These are phyloP conservation scores for Rhagoletis zephyria DNA, from an alignment of 1,140 invertebrate species.

Conservation along the genomic window DNA sequence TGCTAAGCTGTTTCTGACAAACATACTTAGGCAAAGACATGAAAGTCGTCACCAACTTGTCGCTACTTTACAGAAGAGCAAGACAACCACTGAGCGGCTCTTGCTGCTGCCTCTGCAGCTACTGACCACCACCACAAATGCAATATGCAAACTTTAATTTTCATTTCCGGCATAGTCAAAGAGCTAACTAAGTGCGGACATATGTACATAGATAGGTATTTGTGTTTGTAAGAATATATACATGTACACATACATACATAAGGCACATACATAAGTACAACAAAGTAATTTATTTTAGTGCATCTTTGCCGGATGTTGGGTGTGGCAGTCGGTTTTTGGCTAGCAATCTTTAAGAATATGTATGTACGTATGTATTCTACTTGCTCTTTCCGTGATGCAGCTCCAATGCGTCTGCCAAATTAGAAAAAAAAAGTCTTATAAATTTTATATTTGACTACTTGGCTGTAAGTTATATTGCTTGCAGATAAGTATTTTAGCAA, in stretches of 20 bases:
- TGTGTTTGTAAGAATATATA: no score
- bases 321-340: neutral
- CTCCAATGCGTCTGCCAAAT: no score
- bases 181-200: no score
- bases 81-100: neutral
- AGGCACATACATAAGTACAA: neutral
- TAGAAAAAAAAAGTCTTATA: no score
- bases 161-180: neutral
- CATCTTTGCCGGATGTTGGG: neutral
- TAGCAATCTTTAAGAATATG: neutral
- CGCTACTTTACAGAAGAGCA: neutral
- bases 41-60: neutral
- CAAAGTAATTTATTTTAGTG: neutral
- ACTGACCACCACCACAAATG: neutral
- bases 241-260: neutral
- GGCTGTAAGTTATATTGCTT: no score
- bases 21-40: neutral
- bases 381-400: no score
- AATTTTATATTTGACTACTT: no score
- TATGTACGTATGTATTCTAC: no score
- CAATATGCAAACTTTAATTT: conserved; percentile 21
- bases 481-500: no score
- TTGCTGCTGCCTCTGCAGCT: neutral
- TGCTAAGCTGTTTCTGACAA: neutral
- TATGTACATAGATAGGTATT: no score